phyloP scores from a whole-genome alignment of 2,888 invertebrate genomes.

The Rotaria magnacalcarata region DNA sequence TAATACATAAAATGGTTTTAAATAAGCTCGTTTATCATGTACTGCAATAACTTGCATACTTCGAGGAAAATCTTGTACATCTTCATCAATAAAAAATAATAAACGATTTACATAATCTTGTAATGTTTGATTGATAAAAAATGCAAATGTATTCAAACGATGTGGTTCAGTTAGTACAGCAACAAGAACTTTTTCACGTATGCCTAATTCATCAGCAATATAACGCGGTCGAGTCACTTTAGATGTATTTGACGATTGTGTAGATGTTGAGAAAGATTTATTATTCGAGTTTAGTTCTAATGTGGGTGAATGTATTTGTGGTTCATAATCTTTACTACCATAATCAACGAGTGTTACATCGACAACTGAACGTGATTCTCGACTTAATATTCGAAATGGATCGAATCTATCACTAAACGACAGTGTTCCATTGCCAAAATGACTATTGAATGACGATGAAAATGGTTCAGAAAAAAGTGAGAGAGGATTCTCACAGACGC shows the following conservation, averaged over 20 bases:
- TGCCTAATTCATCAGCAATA: conserved; percentile 88
- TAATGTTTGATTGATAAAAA: conserved; percentile 65
- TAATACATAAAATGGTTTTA: conserved; percentile 78
- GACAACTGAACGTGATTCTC: neutral
- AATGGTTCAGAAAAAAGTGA: conserved; percentile 29
- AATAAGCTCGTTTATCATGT: conserved; percentile 71
- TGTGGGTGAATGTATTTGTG: conserved; percentile 37
- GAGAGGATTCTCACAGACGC: conserved; percentile 37
- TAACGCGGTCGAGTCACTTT: conserved; percentile 64
- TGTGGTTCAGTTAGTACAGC: conserved; percentile 72
- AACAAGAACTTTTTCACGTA: conserved; percentile 79
- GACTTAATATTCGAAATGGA: neutral
- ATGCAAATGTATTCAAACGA: conserved; percentile 75
- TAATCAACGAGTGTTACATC: conserved; percentile 27
- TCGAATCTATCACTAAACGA: neutral
- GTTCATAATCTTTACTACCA: conserved; percentile 41
- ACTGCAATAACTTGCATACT: conserved; percentile 71
- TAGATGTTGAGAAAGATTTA: conserved; percentile 16
- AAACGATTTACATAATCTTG: conserved; percentile 37
- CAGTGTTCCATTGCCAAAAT: neutral
- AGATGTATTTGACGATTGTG: conserved; percentile 23
- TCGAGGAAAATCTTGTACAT: conserved; percentile 37
- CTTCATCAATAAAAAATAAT: conserved; percentile 40
- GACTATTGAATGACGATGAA: neutral
- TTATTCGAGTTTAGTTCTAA: neutral